Evolutionary conservation across 2,888 invertebrate species (phyloP).

Genomic region (Rhagium mordax): DNA sequence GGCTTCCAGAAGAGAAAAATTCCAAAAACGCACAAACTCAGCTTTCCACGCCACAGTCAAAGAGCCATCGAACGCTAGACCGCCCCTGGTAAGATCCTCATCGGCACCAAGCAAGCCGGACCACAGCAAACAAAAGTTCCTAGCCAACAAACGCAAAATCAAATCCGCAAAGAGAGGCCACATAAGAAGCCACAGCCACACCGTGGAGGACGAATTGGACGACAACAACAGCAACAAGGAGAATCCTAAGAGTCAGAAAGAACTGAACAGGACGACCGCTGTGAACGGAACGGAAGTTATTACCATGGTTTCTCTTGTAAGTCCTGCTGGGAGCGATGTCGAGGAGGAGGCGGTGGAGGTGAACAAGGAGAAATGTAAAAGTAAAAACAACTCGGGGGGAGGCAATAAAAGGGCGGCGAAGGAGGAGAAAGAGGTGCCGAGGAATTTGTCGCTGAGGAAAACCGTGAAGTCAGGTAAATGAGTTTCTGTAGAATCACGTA

Average conservation of each 20-base stretch:
- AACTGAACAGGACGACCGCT: slow-evolving; percentile 55
- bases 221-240: slow-evolving; percentile 47
- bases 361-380: slow-evolving; percentile 42
- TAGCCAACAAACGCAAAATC: slow-evolving; percentile 62
- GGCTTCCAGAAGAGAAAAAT: slow-evolving; percentile 63
- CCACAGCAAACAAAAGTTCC: slow-evolving; percentile 59
- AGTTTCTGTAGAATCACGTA: neutral
- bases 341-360: slow-evolving; percentile 71
- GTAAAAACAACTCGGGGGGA: slow-evolving; percentile 41
- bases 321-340: slow-evolving; percentile 78
- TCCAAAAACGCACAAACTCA: slow-evolving; percentile 66
- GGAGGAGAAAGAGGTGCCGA: slow-evolving; percentile 53
- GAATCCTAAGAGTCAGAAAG: slow-evolving; percentile 49
- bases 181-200: slow-evolving; percentile 15
- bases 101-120: slow-evolving; percentile 62
- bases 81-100: slow-evolving; percentile 63
- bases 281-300: slow-evolving; percentile 70
- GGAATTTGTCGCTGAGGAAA: slow-evolving; percentile 64
- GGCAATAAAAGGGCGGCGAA: slow-evolving; percentile 38
- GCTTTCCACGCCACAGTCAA: slow-evolving; percentile 62
- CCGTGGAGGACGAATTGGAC: slow-evolving; percentile 40
- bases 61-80: slow-evolving; percentile 55
- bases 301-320: slow-evolving; percentile 79
- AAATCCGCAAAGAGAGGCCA: slow-evolving; percentile 54
- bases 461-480: slow-evolving; percentile 67